Percentiles rank a stretch among this genome's conserved stretches.
phyloP scores from a whole-genome alignment of 2,113 vertebrate species.

The Antidorcas marsupialis region DNA sequence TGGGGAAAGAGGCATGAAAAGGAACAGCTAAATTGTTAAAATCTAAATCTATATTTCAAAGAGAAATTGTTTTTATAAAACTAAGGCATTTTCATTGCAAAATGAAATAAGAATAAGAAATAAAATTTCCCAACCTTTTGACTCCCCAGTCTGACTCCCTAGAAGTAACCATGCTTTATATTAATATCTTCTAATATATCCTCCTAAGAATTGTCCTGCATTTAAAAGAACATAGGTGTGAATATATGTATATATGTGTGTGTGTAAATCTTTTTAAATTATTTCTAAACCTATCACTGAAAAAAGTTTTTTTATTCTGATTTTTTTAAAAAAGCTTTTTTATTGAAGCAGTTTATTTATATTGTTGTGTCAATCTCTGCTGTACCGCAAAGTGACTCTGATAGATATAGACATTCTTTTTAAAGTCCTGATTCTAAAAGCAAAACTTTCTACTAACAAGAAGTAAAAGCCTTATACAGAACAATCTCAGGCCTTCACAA shows the following conservation, averaged over 20 bases:
- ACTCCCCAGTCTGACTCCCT: background rate
- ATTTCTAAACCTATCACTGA: constrained; percentile 65
- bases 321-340: background rate
- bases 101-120: background rate
- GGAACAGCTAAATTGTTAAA: background rate
- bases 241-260: background rate
- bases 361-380: background rate
- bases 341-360: background rate
- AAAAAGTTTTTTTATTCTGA: constrained; percentile 49
- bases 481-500: constrained; percentile 56
- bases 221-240: background rate
- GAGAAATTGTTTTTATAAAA: background rate
- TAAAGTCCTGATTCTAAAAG: constrained; percentile 69
- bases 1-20: background rate
- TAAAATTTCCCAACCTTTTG: background rate
- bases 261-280: background rate
- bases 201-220: background rate
- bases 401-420: background rate
- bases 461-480: constrained; percentile 60
- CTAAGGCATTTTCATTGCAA: background rate
- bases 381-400: background rate
- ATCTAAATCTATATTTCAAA: background rate
- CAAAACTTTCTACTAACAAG: constrained; percentile 63
- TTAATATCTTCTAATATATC: background rate
- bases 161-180: background rate